These are phyloP conservation scores for Nycticryphes semicollaris DNA, from an alignment of 2,113 vertebrate genomes.

Conservation along the genomic window DNA sequence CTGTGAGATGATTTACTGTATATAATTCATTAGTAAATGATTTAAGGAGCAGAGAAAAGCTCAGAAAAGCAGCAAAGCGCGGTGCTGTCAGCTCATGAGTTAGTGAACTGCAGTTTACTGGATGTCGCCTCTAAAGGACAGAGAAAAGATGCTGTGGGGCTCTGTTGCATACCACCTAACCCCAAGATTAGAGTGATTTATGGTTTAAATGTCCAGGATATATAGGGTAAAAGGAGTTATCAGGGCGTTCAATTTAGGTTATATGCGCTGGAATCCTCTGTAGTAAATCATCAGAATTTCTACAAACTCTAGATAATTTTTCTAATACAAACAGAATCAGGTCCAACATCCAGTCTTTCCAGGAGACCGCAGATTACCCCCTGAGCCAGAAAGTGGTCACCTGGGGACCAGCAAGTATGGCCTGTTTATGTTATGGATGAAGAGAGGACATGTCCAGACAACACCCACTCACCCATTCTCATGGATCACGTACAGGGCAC, in stretches of 20 bases:
- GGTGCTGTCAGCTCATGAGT: not conserved
- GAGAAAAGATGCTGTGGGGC: not conserved
- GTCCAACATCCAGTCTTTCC: constrained; percentile 8
- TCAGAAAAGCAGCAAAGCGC: not conserved
- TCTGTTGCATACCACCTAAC: not conserved
- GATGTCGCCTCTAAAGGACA: not conserved
- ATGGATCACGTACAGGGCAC: not conserved
- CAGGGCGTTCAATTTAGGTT: not conserved
- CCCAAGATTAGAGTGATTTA: constrained; percentile 9
- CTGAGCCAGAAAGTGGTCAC: not conserved
- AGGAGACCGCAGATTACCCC: constrained; percentile 10
- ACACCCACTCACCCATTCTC: constrained; percentile 32
- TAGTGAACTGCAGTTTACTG: not conserved
- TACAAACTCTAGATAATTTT: constrained; percentile 35
- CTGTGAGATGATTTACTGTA: not conserved
- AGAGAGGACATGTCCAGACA: constrained; percentile 10
- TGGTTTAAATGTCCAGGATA: not conserved
- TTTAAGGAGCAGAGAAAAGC: not conserved
- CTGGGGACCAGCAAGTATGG: not conserved
- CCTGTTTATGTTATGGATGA: constrained; percentile 8
- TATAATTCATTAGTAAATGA: not conserved
- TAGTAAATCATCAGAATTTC: constrained; percentile 2
- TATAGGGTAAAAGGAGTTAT: not conserved
- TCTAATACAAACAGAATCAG: constrained; percentile 4
- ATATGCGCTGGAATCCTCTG: not conserved